Base-by-base conservation (phyloP, 1,140 invertebrate species). In the Saccostrea cuccullata region DNA sequence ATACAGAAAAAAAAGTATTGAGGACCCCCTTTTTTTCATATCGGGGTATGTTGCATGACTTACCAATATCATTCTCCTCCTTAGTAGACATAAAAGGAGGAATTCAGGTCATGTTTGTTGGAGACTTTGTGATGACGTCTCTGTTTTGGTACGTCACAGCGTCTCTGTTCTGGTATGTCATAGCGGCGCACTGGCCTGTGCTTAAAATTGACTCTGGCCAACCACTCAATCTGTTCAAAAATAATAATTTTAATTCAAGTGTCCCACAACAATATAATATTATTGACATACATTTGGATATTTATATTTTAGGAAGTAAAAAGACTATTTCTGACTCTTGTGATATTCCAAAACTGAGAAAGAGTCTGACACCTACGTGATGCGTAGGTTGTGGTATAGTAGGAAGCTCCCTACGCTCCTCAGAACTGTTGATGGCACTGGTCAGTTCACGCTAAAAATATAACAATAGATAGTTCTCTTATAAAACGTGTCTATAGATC, bases 141-240 rank as follows among this genome's bases (percentile, higher is more conserved):
- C 40, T 47, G 40, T 47, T 47, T 6, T 47, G 40, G 40, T 47
- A 47, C 40, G 40, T 47, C 40, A 47, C n/a, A n/a, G n/a, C n/a
- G n/a, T n/a, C n/a, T n/a, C 30, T 60, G 58, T 60, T 60, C 58
- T 13, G 58, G 58, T 60, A 60, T 60, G 58, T 60, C 20, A 20
- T 36, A 36, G 30, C 17, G 17, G 58, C 58, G 58, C 58, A 64
- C n/a, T n/a, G 58, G 58, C n/a, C 58, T 64, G 58, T 64, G 58
- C n/a, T 64, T 64, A 64, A 64, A 64, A 64, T 64, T 64, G 58
- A 64, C 58, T 64, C 58, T 17, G 15, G 58, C 58, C 58, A 64
- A 20, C 58, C 58, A 64, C 17, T 64, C 58, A 64, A 64, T 64
- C 58, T 64, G 17, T 17, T 4, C 0, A 64, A 64, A 20, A 8